These are phyloP conservation scores for Turnix velox DNA, from an alignment of 2,113 vertebrate genomes.

Conservation along the genomic window DNA sequence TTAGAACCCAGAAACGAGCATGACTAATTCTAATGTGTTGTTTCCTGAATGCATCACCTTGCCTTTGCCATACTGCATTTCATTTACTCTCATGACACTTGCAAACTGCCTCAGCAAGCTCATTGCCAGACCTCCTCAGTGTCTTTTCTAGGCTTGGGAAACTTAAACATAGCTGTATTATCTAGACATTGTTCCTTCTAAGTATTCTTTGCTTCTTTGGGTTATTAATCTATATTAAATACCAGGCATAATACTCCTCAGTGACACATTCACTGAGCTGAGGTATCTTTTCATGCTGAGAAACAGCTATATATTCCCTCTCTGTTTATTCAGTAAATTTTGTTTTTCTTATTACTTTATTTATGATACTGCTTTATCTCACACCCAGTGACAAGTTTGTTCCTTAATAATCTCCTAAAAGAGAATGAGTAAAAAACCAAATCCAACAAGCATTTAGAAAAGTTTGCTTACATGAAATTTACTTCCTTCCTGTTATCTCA, in stretches of 20 bases:
- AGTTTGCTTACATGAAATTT: slow-evolving; percentile 33
- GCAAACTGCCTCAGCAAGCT: slow-evolving; percentile 14
- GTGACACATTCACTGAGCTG: slow-evolving; percentile 42
- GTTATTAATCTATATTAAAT: slow-evolving; percentile 59
- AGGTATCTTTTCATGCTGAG: slow-evolving; percentile 45
- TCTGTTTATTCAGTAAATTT: slow-evolving; percentile 48
- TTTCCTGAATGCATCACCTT: slow-evolving; percentile 53
- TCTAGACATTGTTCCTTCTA: slow-evolving; percentile 18
- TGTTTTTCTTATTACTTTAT: slow-evolving; percentile 42
- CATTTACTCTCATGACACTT: slow-evolving; percentile 28
- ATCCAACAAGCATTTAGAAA: slow-evolving; percentile 19
- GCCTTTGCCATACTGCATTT: slow-evolving; percentile 28
- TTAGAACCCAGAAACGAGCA: slow-evolving; percentile 45
- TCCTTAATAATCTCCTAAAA: slow-evolving; percentile 59
- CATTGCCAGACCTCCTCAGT: background rate
- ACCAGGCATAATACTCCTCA: slow-evolving; percentile 6
- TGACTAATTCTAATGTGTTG: slow-evolving; percentile 54
- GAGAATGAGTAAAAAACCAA: slow-evolving; percentile 5
- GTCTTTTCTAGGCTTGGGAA: slow-evolving; percentile 8
- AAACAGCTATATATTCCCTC: slow-evolving; percentile 31
- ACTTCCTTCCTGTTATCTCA: slow-evolving; percentile 22
- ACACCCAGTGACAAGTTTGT: slow-evolving; percentile 29
- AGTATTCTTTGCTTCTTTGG: background rate
- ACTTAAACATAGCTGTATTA: background rate
- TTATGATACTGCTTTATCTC: slow-evolving; percentile 55